Evolutionary conservation across 2,797 vertebrate genomes (phyloP).

Genomic region (Vultur gryphus): DNA sequence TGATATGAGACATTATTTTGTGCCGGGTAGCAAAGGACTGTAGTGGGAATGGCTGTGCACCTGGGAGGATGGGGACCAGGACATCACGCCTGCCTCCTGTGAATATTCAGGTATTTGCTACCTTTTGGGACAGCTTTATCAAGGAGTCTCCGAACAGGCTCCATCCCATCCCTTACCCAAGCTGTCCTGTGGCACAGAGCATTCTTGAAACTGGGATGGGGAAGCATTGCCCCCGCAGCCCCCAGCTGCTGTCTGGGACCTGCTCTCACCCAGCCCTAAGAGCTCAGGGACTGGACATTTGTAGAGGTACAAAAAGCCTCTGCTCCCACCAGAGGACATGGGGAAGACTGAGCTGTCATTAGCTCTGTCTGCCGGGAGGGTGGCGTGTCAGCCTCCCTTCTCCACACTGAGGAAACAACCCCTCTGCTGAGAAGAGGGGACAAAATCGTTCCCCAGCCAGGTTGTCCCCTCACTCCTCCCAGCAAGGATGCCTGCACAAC

Average conservation of each 20-base stretch:
- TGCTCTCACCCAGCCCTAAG: neutral
- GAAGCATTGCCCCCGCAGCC: neutral
- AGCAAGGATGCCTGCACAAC: neutral
- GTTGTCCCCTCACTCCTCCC: neutral
- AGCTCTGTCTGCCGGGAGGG: fast-evolving
- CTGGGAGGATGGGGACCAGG: neutral
- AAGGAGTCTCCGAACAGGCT: neutral
- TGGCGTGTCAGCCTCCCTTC: neutral
- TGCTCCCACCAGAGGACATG: neutral
- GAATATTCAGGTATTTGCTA: neutral
- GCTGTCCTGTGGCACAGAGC: neutral
- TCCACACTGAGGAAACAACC: neutral
- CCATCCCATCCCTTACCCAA: neutral
- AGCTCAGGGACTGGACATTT: neutral
- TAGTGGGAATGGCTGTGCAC: neutral
- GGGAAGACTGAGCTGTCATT: neutral
- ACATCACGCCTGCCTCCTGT: neutral
- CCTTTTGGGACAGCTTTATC: neutral
- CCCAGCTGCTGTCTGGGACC: neutral
- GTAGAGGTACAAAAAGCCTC: neutral
- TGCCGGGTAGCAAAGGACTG: neutral
- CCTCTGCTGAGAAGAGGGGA: neutral
- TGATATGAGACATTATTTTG: neutral
- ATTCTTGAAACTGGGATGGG: neutral
- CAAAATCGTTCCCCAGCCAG: neutral